Evolutionary conservation across 2,113 vertebrate species (phyloP).

Genomic region (Propithecus coquereli): DNA sequence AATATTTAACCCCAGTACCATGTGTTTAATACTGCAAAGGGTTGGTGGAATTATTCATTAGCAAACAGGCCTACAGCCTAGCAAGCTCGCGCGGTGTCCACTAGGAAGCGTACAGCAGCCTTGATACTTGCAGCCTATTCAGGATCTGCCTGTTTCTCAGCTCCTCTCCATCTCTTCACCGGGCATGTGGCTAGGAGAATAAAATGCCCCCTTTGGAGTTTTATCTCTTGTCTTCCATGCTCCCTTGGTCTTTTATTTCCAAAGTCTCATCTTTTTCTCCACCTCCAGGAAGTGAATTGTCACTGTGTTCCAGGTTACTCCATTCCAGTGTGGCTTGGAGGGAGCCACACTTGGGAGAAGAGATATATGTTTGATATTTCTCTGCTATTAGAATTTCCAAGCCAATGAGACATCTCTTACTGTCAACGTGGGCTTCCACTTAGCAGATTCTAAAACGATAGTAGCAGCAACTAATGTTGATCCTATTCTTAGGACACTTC

Average conservation of each 20-base stretch:
- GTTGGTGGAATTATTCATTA: neutral
- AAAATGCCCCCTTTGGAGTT: neutral
- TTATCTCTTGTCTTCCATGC: neutral
- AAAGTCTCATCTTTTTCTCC: neutral
- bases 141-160: neutral
- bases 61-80: neutral
- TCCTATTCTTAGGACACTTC: neutral
- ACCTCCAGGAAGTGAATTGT: neutral
- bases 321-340: neutral
- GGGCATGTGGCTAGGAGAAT: neutral
- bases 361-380: neutral
- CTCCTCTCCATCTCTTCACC: neutral
- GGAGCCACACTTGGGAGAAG: no score
- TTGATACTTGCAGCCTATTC: rapidly evolving
- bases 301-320: neutral
- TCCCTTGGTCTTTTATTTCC: neutral
- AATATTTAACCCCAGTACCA: neutral
- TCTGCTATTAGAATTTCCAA: neutral
- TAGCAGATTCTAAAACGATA: neutral
- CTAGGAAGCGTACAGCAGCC: neutral
- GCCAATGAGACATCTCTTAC: neutral
- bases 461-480: neutral
- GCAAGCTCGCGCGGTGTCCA: rapidly evolving
- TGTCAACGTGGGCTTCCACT: neutral
- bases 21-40: neutral